Percentiles rank a stretch among this genome's conserved stretches.
These are phyloP conservation scores for Cremastinae sp. DNA, from an alignment of 2,888 invertebrate species.

Conservation along the genomic window DNA sequence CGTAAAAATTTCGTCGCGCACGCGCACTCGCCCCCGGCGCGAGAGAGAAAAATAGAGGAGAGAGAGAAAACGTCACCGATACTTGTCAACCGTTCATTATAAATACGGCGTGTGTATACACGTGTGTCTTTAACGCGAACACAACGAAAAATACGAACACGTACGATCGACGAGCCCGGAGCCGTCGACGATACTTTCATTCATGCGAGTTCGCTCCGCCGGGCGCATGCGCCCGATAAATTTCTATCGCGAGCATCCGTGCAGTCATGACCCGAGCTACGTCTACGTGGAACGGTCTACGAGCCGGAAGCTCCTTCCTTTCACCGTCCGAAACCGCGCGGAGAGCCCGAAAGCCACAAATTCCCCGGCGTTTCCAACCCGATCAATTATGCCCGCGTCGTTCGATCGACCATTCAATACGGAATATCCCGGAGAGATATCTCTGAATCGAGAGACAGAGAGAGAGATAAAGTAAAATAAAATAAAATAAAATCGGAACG, in stretches of 20 bases:
- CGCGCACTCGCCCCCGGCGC: conserved; percentile 8
- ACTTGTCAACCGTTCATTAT: conserved; percentile 8
- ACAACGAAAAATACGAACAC: conserved; percentile 11
- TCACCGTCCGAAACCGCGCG: not conserved
- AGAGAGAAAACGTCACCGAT: conserved; percentile 7
- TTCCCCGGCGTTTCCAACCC: too few relatives aligned
- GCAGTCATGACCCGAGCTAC: conserved; percentile 11
- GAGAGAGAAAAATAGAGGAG: not conserved
- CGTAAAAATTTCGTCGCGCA: conserved; percentile 19
- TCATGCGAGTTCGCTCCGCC: conserved; percentile 70
- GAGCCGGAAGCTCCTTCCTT: too few relatives aligned
- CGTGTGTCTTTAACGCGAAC: not conserved
- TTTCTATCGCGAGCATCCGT: conserved; percentile 8
- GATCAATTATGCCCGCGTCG: too few relatives aligned
- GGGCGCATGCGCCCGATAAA: conserved; percentile 40
- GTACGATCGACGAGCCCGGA: conserved; percentile 24
- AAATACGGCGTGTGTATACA: conserved; percentile 3
- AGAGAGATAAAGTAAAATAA: too few relatives aligned
- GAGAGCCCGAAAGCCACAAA: too few relatives aligned
- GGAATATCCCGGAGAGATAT: too few relatives aligned
- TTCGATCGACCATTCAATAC: too few relatives aligned
- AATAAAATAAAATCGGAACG: too few relatives aligned
- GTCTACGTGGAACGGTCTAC: not conserved
- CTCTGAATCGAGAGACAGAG: too few relatives aligned
- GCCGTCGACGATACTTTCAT: conserved; percentile 71